phyloP scores from a whole-genome alignment of 2,888 invertebrate genomes.

The Diarsia brunnea region DNA sequence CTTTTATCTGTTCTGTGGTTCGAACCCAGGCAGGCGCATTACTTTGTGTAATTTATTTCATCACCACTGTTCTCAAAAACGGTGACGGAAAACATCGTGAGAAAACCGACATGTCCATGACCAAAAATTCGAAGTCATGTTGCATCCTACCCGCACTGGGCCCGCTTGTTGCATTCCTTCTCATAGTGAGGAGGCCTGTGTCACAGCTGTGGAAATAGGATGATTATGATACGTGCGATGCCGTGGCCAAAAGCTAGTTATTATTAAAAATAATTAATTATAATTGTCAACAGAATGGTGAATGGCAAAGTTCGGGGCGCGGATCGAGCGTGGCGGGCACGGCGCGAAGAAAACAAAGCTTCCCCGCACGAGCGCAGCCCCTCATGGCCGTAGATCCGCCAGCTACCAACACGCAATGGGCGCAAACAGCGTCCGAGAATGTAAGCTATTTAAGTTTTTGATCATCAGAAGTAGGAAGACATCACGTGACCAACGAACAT shows the following conservation, averaged over 20 bases:
- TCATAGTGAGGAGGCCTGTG: too few relatives aligned
- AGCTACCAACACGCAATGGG: conserved; percentile 70
- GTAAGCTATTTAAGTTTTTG: conserved; percentile 65
- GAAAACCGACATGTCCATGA: too few relatives aligned
- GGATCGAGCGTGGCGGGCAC: conserved; percentile 89
- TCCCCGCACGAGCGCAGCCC: conserved; percentile 93
- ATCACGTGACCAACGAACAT: not conserved
- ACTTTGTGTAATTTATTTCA: too few relatives aligned
- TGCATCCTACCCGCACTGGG: too few relatives aligned
- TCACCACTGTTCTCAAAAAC: too few relatives aligned
- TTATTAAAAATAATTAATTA: not conserved
- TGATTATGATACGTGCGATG: not conserved
- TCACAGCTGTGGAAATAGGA: too few relatives aligned
- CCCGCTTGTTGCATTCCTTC: too few relatives aligned
- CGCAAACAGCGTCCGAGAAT: conserved; percentile 73
- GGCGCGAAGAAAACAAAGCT: conserved; percentile 95
- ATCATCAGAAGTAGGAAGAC: not conserved
- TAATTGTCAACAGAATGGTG: conserved; percentile 79
- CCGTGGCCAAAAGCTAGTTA: not conserved
- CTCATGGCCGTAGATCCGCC: conserved; percentile 70
- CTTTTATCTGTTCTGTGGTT: too few relatives aligned
- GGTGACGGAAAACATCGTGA: too few relatives aligned
- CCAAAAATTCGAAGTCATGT: too few relatives aligned
- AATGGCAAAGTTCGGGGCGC: conserved; percentile 79
- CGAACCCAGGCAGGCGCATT: too few relatives aligned